These are phyloP conservation scores for Crossocerus cetratus DNA, from an alignment of 2,888 invertebrate species.

Conservation along the genomic window DNA sequence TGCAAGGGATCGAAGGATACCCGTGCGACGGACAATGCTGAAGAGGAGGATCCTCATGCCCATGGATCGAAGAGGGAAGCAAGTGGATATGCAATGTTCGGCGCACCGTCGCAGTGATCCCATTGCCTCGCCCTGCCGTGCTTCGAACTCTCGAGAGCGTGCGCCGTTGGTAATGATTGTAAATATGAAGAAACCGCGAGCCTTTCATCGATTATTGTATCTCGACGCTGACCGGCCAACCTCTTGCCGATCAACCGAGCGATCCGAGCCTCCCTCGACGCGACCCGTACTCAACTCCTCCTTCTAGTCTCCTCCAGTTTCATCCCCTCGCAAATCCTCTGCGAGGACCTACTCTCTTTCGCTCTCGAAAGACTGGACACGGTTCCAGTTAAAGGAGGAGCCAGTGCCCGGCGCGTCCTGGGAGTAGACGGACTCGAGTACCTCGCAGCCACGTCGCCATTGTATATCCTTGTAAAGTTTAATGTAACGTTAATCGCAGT, in stretches of 20 bases:
- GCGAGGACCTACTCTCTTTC: not conserved
- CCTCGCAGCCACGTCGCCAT: conserved; percentile 18
- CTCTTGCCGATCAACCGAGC: not conserved
- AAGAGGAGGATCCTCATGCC: not conserved
- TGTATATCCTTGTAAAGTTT: conserved; percentile 47
- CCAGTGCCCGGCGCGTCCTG: not conserved
- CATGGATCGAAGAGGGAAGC: too few relatives aligned
- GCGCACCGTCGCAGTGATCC: not conserved
- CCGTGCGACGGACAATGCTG: not conserved
- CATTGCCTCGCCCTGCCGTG: conserved; percentile 10
- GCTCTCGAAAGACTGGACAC: not conserved
- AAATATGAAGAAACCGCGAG: conserved; percentile 23
- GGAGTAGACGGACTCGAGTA: conserved; percentile 10
- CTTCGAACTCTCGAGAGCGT: conserved; percentile 20
- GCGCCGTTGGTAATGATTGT: conserved; percentile 8
- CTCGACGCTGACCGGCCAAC: conserved; percentile 3
- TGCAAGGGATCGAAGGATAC: not conserved
- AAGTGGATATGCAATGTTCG: not conserved
- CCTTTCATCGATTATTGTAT: conserved; percentile 27
- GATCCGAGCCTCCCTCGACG: not conserved
- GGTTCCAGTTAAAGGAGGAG: not conserved
- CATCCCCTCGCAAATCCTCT: not conserved
- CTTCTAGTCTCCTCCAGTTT: not conserved
- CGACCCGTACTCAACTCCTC: not conserved
- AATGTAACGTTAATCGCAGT: conserved; percentile 13